Evolutionary conservation across 2,113 vertebrate species (phyloP), one percentile per base, ranked within the genome.

Genomic region (Acrocephalus arundinaceus): DNA sequence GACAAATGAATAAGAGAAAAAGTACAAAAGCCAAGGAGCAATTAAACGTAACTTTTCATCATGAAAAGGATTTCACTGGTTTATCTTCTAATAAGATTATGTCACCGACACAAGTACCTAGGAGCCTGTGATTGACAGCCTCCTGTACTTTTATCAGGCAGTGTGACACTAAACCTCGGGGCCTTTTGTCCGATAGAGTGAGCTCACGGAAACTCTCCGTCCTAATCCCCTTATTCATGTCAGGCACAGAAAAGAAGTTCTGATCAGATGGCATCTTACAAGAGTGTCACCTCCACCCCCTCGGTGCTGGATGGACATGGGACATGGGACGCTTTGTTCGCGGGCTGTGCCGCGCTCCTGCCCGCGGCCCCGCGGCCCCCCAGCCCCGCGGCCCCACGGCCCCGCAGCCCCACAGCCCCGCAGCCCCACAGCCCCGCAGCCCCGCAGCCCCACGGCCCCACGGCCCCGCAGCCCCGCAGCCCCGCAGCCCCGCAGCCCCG

Each of bases 221-320:
- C 98, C 98, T 99, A 99, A 99, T 99, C 99, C 99, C 98, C 98
- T 99, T 98, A 99, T 99, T 99, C 98, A 99, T 99, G 99, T 99
- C 99, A 98, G 98, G 97, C 97, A 97, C 97, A 98, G 98, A 99
- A 99, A 98, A 98, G 98, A 98, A 97, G 97, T 97, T 83, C 96
- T 95, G 97, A 88, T 98, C 95, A 96, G 98, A 98, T 98, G 98
- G 98, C 97, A 98, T 97, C 97, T 97, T 98, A 97, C 97, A 98
- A 98, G 97, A 97, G 97, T 97, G 97, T 98, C 97, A 97, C 98
- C 97, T 98, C 98, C 97, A 97, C 98, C 98, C 98, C 97, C 96
- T 97, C 28, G 87, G 97, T 95, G 95, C 98, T 98, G 98, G 98
- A 96, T 96, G 98, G 98, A 97, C 98, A 85, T 58, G 97, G 97